A percentile compares a stretch with the other conserved stretches of the same genome.
These are phyloP conservation scores for Poeciliopsis gracilis DNA, from an alignment of 2,797 vertebrate genomes.

Conservation along the genomic window DNA sequence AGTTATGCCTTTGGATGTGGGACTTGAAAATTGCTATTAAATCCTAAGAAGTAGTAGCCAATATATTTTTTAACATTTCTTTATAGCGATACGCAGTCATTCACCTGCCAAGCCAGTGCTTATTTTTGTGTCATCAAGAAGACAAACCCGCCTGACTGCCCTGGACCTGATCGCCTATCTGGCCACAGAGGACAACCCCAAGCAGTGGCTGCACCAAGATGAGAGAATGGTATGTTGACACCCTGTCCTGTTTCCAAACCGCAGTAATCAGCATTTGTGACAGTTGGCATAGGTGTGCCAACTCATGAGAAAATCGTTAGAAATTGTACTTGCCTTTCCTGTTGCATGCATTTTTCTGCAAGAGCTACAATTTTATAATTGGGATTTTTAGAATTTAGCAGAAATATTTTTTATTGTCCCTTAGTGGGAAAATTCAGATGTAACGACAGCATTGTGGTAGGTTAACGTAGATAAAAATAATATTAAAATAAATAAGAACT, in stretches of 20 bases:
- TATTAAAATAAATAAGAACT: no score
- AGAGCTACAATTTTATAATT: background rate
- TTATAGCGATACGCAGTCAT: constrained; percentile 93
- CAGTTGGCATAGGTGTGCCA: background rate
- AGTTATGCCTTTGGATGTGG: background rate
- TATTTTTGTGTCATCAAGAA: constrained; percentile 96
- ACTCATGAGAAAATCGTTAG: background rate
- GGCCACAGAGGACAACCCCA: constrained; percentile 96
- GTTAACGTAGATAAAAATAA: no score
- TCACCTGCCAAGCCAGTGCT: constrained; percentile 97
- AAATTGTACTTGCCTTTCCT: background rate
- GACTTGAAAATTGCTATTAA: background rate
- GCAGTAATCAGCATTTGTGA: background rate
- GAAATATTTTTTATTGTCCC: no score
- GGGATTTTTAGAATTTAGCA: background rate
- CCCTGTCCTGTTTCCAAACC: background rate
- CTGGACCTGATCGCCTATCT: constrained; percentile 95
- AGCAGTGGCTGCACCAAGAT: constrained; percentile 98
- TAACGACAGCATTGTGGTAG: no score
- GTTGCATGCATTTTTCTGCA: background rate
- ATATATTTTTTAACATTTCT: background rate
- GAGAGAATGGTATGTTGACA: constrained; percentile 88
- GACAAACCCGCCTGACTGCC: constrained; percentile 95
- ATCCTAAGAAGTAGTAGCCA: background rate
- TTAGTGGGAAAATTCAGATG: no score